A percentile compares a stretch with the other conserved stretches of the same genome.
phyloP scores from a whole-genome alignment of 2,113 vertebrate genomes.

The Ardeotis arabs region DNA sequence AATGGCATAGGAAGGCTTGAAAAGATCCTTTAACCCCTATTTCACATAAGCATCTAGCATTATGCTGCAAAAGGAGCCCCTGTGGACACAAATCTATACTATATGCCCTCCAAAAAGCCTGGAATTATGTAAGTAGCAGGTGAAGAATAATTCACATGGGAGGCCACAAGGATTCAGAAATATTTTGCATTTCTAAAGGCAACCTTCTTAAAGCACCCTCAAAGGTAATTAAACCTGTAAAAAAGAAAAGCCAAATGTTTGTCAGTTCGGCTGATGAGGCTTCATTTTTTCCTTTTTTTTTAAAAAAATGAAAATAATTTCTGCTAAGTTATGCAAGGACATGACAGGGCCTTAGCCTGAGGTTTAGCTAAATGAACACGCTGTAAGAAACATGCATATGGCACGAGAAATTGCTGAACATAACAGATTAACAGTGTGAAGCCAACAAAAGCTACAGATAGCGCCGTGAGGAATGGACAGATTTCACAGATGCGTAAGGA shows the following conservation, averaged over 20 bases:
- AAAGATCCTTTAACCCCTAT: not conserved
- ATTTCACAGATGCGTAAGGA: not conserved
- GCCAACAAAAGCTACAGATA: not conserved
- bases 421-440: not conserved
- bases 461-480: not conserved
- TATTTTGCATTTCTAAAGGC: not conserved
- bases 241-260: not conserved
- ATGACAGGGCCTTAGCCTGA: not conserved
- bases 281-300: not conserved
- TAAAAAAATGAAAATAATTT: not conserved
- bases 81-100: not conserved
- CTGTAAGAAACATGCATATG: not conserved
- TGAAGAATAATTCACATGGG: not conserved
- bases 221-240: not conserved
- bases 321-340: not conserved
- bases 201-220: not conserved
- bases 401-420: not conserved
- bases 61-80: not conserved
- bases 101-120: not conserved
- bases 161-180: not conserved
- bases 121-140: not conserved
- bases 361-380: not conserved
- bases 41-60: not conserved
- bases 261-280: not conserved
- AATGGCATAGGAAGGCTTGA: not conserved